A percentile compares a stretch with the other conserved stretches of the same genome.
These are phyloP conservation scores for Masnerella sp. DNA, from an alignment of 2,888 invertebrate genomes.

Conservation along the genomic window DNA sequence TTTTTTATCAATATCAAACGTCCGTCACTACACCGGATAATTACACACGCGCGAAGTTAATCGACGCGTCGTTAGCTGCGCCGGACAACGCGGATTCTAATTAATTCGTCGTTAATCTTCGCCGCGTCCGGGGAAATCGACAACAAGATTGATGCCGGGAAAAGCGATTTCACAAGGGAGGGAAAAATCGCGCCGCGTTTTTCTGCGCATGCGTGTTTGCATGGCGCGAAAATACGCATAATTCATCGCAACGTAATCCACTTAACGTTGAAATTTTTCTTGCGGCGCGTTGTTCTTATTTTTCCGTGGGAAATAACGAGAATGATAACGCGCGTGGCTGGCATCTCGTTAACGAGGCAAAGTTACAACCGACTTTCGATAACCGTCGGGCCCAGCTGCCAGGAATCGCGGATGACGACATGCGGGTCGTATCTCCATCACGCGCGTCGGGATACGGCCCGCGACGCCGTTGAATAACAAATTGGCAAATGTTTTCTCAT, in stretches of 20 bases:
- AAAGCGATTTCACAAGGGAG: slow-evolving; percentile 19
- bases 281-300: slow-evolving; percentile 41
- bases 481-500: slow-evolving; percentile 46
- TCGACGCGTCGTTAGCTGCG: slow-evolving; percentile 50
- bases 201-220: no score
- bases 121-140: slow-evolving; percentile 30
- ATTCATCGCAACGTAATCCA: slow-evolving; percentile 50
- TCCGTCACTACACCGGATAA: slow-evolving; percentile 49
- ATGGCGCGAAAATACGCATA: slow-evolving; percentile 11
- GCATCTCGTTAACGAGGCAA: slow-evolving; percentile 60
- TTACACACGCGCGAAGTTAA: slow-evolving; percentile 42
- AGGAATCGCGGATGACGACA: slow-evolving; percentile 63
- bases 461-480: slow-evolving; percentile 51
- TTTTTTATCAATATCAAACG: slow-evolving; percentile 48
- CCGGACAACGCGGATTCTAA: slow-evolving; percentile 46
- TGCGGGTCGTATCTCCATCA: slow-evolving; percentile 69
- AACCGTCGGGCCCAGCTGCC: slow-evolving; percentile 68
- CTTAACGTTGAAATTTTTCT: no score
- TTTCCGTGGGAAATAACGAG: slow-evolving; percentile 59
- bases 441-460: slow-evolving; percentile 47
- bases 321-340: slow-evolving; percentile 50
- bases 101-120: slow-evolving; percentile 57
- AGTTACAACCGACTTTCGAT: slow-evolving; percentile 62
- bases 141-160: slow-evolving; percentile 41
- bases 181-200: slow-evolving; percentile 33